Evolutionary conservation across 1,140 invertebrate species (phyloP).

Genomic region (Latrodectus geometricus): DNA sequence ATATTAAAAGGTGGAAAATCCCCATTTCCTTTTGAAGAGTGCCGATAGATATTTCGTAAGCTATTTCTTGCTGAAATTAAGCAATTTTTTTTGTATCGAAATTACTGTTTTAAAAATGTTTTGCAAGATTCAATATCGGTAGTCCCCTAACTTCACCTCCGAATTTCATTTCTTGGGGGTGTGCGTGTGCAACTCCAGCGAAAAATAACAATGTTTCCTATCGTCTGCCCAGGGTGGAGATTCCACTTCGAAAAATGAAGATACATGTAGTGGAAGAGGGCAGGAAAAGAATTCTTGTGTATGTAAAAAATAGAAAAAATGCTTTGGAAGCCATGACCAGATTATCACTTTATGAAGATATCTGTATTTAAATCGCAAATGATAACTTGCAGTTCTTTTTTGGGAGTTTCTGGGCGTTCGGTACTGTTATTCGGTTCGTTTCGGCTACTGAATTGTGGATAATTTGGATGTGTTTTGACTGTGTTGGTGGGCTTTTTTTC

Average conservation of each 20-base stretch:
- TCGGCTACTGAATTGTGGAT: conserved; percentile 22
- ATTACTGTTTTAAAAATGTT: neutral
- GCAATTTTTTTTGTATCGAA: neutral
- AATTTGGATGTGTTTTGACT: neutral
- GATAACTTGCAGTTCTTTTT: neutral
- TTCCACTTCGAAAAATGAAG: neutral
- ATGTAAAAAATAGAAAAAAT: neutral
- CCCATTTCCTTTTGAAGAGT: no score
- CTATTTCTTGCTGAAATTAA: no score
- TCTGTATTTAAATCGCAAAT: conserved; percentile 21
- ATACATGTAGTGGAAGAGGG: neutral
- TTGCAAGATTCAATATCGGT: no score
- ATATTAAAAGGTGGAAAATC: no score
- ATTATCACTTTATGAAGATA: conserved; percentile 27
- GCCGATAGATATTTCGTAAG: no score
- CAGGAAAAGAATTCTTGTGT: neutral
- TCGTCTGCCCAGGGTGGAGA: no score
- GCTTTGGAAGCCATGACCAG: neutral
- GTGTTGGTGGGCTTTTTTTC: neutral
- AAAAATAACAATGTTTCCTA: neutral
- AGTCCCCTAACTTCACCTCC: neutral
- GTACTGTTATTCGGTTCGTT: conserved; percentile 15
- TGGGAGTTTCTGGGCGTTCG: neutral
- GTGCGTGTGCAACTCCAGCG: neutral
- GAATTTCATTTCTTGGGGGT: neutral